These are phyloP conservation scores for Petroica traversi DNA, from an alignment of 2,113 vertebrate species.

Conservation along the genomic window DNA sequence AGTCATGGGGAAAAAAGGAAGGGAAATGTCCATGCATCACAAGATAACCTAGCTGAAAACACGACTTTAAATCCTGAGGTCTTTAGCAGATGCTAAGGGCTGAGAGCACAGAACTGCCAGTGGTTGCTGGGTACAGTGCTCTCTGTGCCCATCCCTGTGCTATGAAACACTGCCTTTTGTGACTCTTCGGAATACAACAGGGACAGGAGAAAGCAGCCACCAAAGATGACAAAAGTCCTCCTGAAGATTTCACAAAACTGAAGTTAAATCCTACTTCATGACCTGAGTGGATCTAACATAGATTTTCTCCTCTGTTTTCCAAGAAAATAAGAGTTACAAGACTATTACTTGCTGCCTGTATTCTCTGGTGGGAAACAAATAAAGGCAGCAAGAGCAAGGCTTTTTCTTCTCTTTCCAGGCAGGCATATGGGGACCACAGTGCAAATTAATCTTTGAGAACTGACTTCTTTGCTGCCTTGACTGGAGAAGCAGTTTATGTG, in stretches of 20 bases:
- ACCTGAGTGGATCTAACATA: neutral
- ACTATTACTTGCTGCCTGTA: neutral
- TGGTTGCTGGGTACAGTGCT: neutral
- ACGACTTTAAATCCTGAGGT: neutral
- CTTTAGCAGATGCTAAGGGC: neutral
- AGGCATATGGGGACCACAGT: neutral
- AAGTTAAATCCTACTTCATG: neutral
- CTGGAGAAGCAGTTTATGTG: neutral
- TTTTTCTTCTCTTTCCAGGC: neutral
- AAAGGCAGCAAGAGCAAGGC: neutral
- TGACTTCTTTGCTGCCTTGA: neutral
- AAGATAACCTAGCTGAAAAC: neutral
- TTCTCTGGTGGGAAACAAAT: neutral
- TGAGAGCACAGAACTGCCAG: neutral
- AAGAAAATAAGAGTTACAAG: neutral
- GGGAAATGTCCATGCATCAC: neutral
- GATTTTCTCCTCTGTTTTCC: neutral
- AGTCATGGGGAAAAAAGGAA: neutral
- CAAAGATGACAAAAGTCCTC: neutral
- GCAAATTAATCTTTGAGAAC: neutral
- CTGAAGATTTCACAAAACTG: neutral
- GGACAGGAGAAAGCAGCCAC: neutral
- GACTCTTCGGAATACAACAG: neutral
- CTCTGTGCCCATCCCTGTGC: neutral
- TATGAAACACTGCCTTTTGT: neutral